Evolutionary conservation across 2,113 vertebrate genomes (phyloP).

Genomic region (Nothoprocta pentlandii): DNA sequence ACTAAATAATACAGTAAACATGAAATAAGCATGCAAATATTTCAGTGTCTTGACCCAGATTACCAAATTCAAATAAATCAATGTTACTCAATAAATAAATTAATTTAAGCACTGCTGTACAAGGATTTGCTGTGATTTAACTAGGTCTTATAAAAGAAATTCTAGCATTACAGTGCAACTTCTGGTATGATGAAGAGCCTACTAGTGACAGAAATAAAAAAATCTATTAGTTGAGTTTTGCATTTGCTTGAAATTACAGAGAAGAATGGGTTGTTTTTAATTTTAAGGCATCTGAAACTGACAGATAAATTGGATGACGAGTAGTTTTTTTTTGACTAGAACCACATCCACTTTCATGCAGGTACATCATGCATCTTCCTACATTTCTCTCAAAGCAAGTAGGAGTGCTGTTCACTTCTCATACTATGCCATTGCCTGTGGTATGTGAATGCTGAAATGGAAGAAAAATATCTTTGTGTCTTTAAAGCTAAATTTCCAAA

Average conservation of each 20-base stretch:
- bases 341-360: slow-evolving; percentile 8
- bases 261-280: background rate
- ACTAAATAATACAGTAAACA: slow-evolving; percentile 33
- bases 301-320: background rate
- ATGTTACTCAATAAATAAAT: slow-evolving; percentile 20
- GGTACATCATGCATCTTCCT: slow-evolving; percentile 36
- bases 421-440: background rate
- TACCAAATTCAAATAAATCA: slow-evolving; percentile 38
- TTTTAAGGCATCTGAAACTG: background rate
- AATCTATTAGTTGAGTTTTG: background rate
- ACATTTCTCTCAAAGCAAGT: slow-evolving; percentile 1
- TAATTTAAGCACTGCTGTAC: background rate
- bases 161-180: background rate
- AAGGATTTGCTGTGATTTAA: slow-evolving; percentile 26
- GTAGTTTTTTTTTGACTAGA: slow-evolving; percentile 9
- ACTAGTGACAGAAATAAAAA: background rate
- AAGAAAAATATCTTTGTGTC: slow-evolving; percentile 28
- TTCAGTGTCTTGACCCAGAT: slow-evolving; percentile 29
- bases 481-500: slow-evolving; percentile 44
- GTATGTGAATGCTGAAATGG: slow-evolving; percentile 1
- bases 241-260: background rate
- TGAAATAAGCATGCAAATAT: slow-evolving; percentile 25
- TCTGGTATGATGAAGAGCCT: background rate
- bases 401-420: background rate
- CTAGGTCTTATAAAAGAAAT: background rate